phyloP scores from a whole-genome alignment of 2,797 vertebrate genomes.

The Rhinoraja longicauda region DNA sequence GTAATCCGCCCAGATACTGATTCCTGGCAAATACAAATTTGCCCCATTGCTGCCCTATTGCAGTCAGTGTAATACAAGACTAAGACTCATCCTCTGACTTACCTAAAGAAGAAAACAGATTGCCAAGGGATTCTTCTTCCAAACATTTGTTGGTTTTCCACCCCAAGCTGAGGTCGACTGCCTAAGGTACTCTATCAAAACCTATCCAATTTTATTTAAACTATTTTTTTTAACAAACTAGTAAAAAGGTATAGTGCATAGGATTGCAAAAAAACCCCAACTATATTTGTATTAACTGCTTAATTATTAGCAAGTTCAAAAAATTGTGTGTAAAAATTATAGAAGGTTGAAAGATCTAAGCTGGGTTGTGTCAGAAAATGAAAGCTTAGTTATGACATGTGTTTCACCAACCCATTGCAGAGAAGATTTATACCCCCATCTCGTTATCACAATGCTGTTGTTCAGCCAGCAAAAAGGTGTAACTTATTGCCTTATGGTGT shows the following conservation, averaged over 20 bases:
- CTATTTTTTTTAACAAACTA: background rate
- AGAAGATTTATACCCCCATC: too few relatives aligned
- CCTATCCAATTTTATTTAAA: background rate
- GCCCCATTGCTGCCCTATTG: background rate
- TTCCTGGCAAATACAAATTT: background rate
- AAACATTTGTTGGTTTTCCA: background rate
- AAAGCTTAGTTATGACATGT: too few relatives aligned
- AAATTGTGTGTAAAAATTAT: background rate
- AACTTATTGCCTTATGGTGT: too few relatives aligned
- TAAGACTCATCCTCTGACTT: background rate
- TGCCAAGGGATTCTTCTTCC: background rate
- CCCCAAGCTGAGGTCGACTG: background rate
- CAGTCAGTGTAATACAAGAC: background rate
- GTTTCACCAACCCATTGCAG: too few relatives aligned
- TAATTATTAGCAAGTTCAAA: background rate
- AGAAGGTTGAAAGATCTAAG: background rate
- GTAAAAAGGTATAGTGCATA: background rate
- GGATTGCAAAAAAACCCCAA: too few relatives aligned
- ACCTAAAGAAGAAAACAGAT: background rate
- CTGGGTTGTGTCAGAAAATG: too few relatives aligned
- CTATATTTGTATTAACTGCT: background rate
- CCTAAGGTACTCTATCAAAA: constrained; percentile 11
- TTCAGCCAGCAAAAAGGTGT: too few relatives aligned
- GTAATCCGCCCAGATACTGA: background rate
- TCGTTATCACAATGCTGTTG: too few relatives aligned